Conservation (phyloP, 2,888 invertebrate genomes). For the Pediacus dermestoides region DNA sequence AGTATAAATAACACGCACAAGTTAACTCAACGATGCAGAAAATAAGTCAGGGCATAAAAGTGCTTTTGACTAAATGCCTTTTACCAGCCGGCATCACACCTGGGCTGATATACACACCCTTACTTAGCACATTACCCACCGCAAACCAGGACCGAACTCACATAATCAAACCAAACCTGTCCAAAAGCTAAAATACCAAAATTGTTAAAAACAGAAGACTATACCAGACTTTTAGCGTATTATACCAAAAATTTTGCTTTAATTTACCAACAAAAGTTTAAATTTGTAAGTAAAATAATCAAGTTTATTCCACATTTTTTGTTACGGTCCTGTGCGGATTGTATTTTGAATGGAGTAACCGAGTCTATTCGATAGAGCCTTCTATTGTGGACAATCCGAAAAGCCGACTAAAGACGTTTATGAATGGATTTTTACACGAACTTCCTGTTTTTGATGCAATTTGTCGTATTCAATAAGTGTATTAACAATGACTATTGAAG, state of each 20-base stretch:
- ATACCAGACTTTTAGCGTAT: too few relatives aligned
- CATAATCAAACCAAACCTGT: background rate
- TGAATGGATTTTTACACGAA: slow-evolving; percentile 48
- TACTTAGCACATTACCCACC: slow-evolving; percentile 23
- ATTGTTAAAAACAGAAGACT: too few relatives aligned
- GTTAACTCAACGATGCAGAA: slow-evolving; percentile 47
- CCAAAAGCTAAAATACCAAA: background rate
- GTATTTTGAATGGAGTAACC: slow-evolving; percentile 45
- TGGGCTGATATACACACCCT: slow-evolving; percentile 38
- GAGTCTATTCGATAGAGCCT: slow-evolving; percentile 44
- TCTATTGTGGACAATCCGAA: slow-evolving; percentile 45
- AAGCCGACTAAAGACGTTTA: slow-evolving; percentile 41
- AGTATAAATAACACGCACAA: slow-evolving; percentile 35
- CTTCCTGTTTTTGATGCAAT: slow-evolving; percentile 53
- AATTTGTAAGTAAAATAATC: too few relatives aligned
- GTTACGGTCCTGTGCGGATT: slow-evolving; percentile 36
- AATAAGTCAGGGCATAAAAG: slow-evolving; percentile 46
- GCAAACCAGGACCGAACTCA: slow-evolving; percentile 23
- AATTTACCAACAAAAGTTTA: too few relatives aligned
- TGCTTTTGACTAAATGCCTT: slow-evolving; percentile 36
- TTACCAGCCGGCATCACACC: slow-evolving; percentile 45
- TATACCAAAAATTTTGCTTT: too few relatives aligned
- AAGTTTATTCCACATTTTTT: background rate
- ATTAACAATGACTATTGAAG: slow-evolving; percentile 47
- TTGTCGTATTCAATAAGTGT: slow-evolving; percentile 48